Evolutionary conservation across 2,888 invertebrate genomes (phyloP).

Genomic region (Xylota segnis): DNA sequence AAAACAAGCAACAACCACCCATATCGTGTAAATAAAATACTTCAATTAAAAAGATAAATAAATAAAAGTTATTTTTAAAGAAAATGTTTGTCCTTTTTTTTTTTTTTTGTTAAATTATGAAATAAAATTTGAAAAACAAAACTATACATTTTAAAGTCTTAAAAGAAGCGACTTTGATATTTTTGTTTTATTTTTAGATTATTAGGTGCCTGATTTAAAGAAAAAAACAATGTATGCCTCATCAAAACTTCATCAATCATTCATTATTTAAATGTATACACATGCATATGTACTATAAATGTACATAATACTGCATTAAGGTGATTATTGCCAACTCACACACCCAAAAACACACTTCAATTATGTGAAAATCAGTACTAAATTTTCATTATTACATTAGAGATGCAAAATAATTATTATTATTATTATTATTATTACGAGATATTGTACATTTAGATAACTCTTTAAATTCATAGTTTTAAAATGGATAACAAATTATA

Average conservation of each 20-base stretch:
- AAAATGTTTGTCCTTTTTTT: neutral
- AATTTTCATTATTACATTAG: constrained; percentile 59
- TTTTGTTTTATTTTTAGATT: constrained; percentile 38
- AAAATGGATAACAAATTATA: constrained; percentile 57
- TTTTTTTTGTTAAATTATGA: constrained; percentile 14
- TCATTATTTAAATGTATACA: constrained; percentile 22
- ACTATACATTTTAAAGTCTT: constrained; percentile 13
- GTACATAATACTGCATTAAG: constrained; percentile 25
- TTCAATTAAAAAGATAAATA: constrained; percentile 40
- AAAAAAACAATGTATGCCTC: constrained; percentile 19
- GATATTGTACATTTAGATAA: constrained; percentile 65
- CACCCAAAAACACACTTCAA: constrained; percentile 55
- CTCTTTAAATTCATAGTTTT: constrained; percentile 59
- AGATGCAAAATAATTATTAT: constrained; percentile 55
- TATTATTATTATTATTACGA: constrained; percentile 57
- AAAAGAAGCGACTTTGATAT: neutral
- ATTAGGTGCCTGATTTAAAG: constrained; percentile 57
- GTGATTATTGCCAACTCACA: constrained; percentile 66
- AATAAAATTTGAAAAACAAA: constrained; percentile 5
- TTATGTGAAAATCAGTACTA: constrained; percentile 62
- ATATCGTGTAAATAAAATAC: constrained; percentile 73
- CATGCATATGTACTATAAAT: neutral
- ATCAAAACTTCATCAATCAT: constrained; percentile 33
- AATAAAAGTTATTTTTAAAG: constrained; percentile 31
- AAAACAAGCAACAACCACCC: constrained; percentile 52